phyloP scores from a whole-genome alignment of 23 tunicate species.

The Botrylloides violaceus region DNA sequence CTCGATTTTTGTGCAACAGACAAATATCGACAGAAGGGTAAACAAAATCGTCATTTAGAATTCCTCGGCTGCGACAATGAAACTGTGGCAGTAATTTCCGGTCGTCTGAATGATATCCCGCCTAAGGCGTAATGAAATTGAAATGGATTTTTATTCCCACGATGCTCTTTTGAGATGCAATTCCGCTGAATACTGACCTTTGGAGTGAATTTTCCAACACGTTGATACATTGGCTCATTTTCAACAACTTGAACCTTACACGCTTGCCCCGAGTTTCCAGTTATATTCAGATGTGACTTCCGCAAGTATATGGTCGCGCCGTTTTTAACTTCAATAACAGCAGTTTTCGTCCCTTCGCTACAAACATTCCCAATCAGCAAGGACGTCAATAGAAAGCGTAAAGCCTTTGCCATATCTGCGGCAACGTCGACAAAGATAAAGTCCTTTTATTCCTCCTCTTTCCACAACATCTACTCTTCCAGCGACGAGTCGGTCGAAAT shows the following conservation, averaged over 20 bases:
- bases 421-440: too few species aligned
- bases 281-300: constrained; percentile 31
- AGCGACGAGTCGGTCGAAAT: not conserved
- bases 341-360: constrained; percentile 4
- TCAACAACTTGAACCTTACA: constrained; percentile 83
- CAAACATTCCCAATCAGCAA: not conserved
- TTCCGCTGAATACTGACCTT: constrained; percentile 29
- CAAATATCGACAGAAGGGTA: too few species aligned
- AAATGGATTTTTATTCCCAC: not conserved
- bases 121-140: not conserved
- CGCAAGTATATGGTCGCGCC: constrained; percentile 40
- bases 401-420: too few species aligned
- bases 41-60: too few species aligned
- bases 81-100: not conserved
- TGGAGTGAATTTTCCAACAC: constrained; percentile 78
- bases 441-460: not conserved
- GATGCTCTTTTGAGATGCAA: not conserved
- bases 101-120: not conserved
- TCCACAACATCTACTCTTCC: not conserved
- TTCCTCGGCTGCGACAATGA: not conserved
- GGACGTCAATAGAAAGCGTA: too few species aligned
- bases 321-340: constrained; percentile 59
- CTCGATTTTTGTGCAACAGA: too few species aligned
- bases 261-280: constrained; percentile 19
- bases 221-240: constrained; percentile 87